Evolutionary conservation across 1,140 invertebrate species (phyloP), one percentile per base, ranked within the genome.

Genomic region (Brachionus manjavacas): DNA sequence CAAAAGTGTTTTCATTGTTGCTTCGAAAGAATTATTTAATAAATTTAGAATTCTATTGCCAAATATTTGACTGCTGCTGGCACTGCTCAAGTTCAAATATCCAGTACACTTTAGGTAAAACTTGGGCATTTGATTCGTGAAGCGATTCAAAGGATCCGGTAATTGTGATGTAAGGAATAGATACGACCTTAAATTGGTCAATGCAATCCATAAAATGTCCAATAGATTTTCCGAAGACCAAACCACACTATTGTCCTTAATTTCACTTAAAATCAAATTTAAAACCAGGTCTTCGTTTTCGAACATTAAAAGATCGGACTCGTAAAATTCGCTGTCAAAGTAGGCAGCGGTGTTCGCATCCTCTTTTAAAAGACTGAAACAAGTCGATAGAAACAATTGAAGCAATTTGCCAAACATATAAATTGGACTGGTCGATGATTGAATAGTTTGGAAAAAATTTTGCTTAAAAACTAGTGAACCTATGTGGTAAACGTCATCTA

Each of bases 101-200:
- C 72, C 72, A n/a, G 43, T 76, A 23, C 72, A 76, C 41, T 76
- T 76, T 25, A 76, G 20, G 46, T 76, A 76, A 49, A 76, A 76
- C 46, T 76, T 76, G 3, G 72, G 72, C 39, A 76, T 11, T 76
- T 49, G 72, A n/a, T 76, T 76, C 0, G 20, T 25, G 14, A 49
- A 49, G 9, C 39, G 43, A 49, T 28, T 49, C 14, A 76, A 76
- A 9, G 72, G 72, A 11, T 76, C 72, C 1, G 72, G 72, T 23
- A 76, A 25, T 8, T 76, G 16, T 25, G 72, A 76, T 1, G 39
- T 49, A 11, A 76, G 23, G 12, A 76, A 76, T 4, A 76, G 20
- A 52, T 49, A 76, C 4, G 72, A 76, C 25, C 72, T 76, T 8
- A 76, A 76, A 23, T 49, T 76, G 25, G 72, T 76, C 46, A 76